phyloP scores from a whole-genome alignment of 2,797 vertebrate species.

The Caiman crocodilus region DNA sequence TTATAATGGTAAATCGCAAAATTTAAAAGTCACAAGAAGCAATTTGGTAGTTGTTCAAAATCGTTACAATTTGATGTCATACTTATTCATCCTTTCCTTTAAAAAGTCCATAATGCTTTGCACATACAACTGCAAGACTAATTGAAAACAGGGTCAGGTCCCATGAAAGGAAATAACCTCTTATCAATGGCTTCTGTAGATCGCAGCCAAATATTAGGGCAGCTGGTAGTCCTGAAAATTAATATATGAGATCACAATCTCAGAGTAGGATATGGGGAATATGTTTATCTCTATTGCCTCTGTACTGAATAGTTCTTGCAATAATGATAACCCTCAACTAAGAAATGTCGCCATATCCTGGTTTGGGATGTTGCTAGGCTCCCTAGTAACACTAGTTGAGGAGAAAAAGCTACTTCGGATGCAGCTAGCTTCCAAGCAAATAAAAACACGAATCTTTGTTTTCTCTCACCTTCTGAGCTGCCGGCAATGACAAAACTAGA shows the following conservation, averaged over 20 bases:
- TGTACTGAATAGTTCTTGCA: not conserved
- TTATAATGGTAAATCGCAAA: not conserved
- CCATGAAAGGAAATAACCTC: constrained; percentile 57
- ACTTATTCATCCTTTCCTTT: constrained; percentile 26
- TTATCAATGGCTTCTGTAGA: constrained; percentile 74
- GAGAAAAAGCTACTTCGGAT: constrained; percentile 32
- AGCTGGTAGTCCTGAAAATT: constrained; percentile 38
- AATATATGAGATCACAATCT: constrained; percentile 22
- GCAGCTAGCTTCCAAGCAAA: constrained; percentile 26
- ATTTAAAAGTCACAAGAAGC: constrained; percentile 23
- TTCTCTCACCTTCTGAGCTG: constrained; percentile 36
- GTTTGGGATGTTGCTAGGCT: constrained; percentile 36
- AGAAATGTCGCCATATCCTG: constrained; percentile 60
- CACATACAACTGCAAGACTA: constrained; percentile 52
- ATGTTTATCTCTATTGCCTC: constrained; percentile 49
- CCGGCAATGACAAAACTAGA: constrained; percentile 55
- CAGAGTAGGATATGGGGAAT: constrained; percentile 29
- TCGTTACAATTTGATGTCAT: not conserved
- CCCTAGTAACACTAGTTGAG: constrained; percentile 54
- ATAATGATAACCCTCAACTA: constrained; percentile 50
- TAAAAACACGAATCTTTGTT: not conserved
- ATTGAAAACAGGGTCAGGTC: constrained; percentile 54
- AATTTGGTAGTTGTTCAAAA: not conserved
- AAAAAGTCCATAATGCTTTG: constrained; percentile 48
- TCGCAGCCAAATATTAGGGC: constrained; percentile 45